Percentiles rank a stretch among this genome's conserved stretches.
Evolutionary conservation across 2,113 vertebrate species (phyloP).

Genomic region (Larimichthys crocea): DNA sequence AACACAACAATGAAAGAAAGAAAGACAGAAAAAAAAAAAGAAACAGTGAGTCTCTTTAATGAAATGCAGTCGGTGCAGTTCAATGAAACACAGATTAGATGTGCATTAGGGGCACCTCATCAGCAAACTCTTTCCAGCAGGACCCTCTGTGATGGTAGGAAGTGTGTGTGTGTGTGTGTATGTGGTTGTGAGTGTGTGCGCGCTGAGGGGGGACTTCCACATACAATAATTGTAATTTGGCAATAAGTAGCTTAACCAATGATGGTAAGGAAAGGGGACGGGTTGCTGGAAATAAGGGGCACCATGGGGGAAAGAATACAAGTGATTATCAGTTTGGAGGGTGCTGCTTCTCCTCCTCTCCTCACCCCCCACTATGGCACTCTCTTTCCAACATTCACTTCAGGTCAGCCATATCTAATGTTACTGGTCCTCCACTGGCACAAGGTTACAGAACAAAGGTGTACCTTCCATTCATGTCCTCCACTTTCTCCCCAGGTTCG

Average conservation of each 20-base stretch:
- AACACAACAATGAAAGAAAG: constrained; percentile 32
- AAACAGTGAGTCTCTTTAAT: constrained; percentile 64
- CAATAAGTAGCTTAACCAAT: constrained; percentile 79
- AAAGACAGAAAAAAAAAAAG: no score
- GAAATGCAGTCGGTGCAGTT: constrained; percentile 55
- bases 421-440: constrained; percentile 64
- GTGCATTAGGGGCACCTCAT: constrained; percentile 75
- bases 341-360: constrained; percentile 33
- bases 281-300: constrained; percentile 73
- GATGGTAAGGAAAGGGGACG: constrained; percentile 43
- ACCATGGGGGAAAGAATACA: constrained; percentile 76
- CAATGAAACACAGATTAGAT: constrained; percentile 76
- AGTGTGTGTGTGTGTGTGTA: constrained; percentile 9
- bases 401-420: constrained; percentile 85
- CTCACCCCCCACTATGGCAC: constrained; percentile 47
- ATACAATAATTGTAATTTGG: constrained; percentile 81
- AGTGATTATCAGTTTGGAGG: constrained; percentile 80
- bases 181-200: constrained; percentile 18
- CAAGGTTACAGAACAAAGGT: constrained; percentile 75
- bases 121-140: constrained; percentile 54
- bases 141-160: constrained; percentile 39
- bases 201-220: constrained; percentile 35
- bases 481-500: constrained; percentile 64
- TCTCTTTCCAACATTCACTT: constrained; percentile 74
- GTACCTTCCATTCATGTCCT: constrained; percentile 58